Percentiles rank a stretch among this genome's conserved stretches.
These are phyloP conservation scores for Nansenia antarctica DNA, from an alignment of 2,113 vertebrate species.

Conservation along the genomic window DNA sequence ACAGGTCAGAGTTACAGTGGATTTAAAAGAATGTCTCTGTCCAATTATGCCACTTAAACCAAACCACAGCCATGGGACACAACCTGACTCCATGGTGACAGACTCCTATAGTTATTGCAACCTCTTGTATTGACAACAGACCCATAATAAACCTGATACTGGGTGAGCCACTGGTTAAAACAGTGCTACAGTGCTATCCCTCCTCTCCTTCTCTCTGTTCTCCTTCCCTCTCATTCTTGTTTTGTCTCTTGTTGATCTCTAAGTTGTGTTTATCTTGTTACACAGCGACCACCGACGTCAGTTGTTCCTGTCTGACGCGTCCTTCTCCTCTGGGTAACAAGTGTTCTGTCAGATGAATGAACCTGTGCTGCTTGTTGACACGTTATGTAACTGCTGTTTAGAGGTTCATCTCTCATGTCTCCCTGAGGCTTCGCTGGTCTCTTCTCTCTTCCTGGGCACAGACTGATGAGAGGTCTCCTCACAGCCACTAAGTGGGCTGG, in stretches of 20 bases:
- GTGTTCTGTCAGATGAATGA: conserved; percentile 32
- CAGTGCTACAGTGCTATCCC: too few species aligned
- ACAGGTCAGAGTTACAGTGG: neutral
- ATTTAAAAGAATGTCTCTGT: neutral
- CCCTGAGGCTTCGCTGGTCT: conserved; percentile 58
- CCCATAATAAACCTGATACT: neutral
- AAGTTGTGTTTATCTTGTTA: too few species aligned
- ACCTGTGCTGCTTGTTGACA: conserved; percentile 16
- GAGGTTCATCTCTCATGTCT: conserved; percentile 19
- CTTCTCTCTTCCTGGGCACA: conserved; percentile 70
- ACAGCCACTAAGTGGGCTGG: conserved; percentile 75
- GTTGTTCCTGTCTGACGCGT: neutral
- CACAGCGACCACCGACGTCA: neutral
- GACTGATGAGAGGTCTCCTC: conserved; percentile 71
- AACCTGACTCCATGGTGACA: neutral
- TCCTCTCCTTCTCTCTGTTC: neutral
- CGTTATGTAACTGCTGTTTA: conserved; percentile 20
- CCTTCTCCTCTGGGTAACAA: conserved; percentile 33
- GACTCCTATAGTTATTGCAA: neutral
- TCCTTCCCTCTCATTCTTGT: neutral
- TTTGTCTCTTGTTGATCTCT: too few species aligned
- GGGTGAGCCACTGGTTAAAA: too few species aligned
- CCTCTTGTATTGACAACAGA: neutral
- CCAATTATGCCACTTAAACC: neutral
- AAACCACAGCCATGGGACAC: neutral